Base-by-base conservation (phyloP, 1,140 invertebrate species). In the Drosophila kikkawai region DNA sequence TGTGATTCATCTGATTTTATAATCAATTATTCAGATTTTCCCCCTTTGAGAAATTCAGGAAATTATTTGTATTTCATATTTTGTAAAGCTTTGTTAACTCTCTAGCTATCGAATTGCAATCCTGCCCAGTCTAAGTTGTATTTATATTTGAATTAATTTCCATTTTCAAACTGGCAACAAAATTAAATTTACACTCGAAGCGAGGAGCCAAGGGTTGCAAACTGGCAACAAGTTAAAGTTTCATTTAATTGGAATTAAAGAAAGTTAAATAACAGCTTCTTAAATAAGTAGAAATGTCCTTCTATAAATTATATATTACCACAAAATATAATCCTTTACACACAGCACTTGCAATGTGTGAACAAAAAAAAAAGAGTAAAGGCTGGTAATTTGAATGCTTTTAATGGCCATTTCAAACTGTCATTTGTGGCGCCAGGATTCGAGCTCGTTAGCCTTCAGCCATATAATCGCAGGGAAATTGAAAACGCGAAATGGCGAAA, bases 131-230 rank as follows among this genome's bases (percentile, higher is more conserved):
- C 26, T 29, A 0, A 6, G 26, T 29, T 29, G 26, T 5, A 29
- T 29, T 29, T 29, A 29, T 6, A 22, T 26, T 29, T 29, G 26
- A 29, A 29, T 29, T 29, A 29, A 29, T 29, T 29, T 29, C 26
- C 0, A 29, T 29, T 29, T 29, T 29, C 5, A 29, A 29, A 29
- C 26, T 75, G 82, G 47, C 51, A 53, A 26, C 59, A 77, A 84
- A 84, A 84, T 73, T 80, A 39, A 70, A 84, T 70, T 84, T 77
- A 34, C 63, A 58, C 48, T 68, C 26, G 29, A 45, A 51, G 56
- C n/a, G 36, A 50, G 45, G 36, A 50, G 50, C 15, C 55, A 56
- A 34, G 36, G 37, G 4, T 12, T 19, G 22, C 3, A 22, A 8
- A 39, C 6, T n/a, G 4, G 7, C 29, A 34, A 37, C 34, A 37